Base-by-base conservation (phyloP, 2,797 vertebrate species). In the Enteromius unitaeniatus region DNA sequence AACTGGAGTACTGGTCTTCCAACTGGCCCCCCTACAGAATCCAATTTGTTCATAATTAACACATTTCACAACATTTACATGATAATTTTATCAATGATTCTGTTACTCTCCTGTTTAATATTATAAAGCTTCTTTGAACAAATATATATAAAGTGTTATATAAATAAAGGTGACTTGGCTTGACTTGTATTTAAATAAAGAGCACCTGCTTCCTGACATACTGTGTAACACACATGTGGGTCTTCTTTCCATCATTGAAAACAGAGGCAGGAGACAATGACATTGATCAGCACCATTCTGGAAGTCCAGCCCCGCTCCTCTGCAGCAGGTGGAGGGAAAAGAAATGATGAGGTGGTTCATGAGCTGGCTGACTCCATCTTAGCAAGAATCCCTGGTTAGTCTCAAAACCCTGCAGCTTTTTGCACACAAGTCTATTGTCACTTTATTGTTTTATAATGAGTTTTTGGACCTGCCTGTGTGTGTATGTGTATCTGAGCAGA, bases 231-330 rank as follows among this genome's bases (percentile, higher is more conserved):
- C 45, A 40, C n/a, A 42, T 11, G 40, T 42, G 23, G 37, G 47
- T 58, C 60, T 34, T 6, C 15, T 45, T 8, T 70, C 13, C 69
- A 40, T 73, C 34, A 28, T 62, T 60, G 45, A 69, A 69, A 47
- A 31, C 78, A 96, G 93, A 92, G 92, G 14, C 93, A 96, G 87
- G 95, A 97, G 91, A 96, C 95, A 19, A 85, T 86, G 84, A 94
- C 86, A n/a, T 87, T 95, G 15, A 94, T 95, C 84, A 92, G 83
- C 90, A 94, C 93, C 86, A 95, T 96, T 82, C 87, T 96, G 87
- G 94, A 95, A 76, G 92, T 97, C 21, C 95, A 96, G 78, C 95
- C 95, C 75, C 93, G 95, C 67, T 94, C 93, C 37, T 92, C 92
- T 45, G 65, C 93, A 13, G 81, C 87, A 1, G 86, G 91, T 15